Base-by-base conservation (phyloP, 2,888 invertebrate genomes). In the Oxyscelio sp. region DNA sequence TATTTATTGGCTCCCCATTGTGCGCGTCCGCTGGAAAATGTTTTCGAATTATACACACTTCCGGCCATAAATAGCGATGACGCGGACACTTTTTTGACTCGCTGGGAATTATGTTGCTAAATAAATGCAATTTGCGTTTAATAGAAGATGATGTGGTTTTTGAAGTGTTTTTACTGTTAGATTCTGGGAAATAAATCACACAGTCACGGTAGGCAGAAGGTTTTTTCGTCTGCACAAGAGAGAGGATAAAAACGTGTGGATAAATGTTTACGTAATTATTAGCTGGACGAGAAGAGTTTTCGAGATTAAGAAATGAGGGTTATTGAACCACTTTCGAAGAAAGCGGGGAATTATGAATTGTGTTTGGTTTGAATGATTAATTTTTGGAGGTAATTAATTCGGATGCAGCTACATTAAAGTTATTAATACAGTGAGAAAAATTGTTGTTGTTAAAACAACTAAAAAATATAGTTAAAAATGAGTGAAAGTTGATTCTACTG, bases 101-200 rank as follows among this genome's bases (percentile, higher is more conserved):
- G 40, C 40, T 22, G 22, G 3, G 17, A 15, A 40, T 66, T 66
- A 17, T 54, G 66, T 54, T 24, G 66, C 52, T 38, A 54, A 54
- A 68, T 68, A 68, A 40, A 68, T 68, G 68, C 68, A 68, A 68
- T 68, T 68, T 68, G 43, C 40, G 68, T 54, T 68, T 54, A 34
- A 40, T 54, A 19, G 40, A 54, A 54, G 54, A 68, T 54, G 68
- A 54, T 54, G 68, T 54, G 68, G 68, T 68, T 68, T 68, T 27
- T 27, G 8, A 34, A 68, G 68, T 54, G 43, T 54, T 68, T 68
- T 68, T 68, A 68, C 54, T 9, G 68, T 43, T 66, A 66, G 22
- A 22, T 52, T 54, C 43, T 48, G 2, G 34, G 58, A 58, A 70
- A 58, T 48, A 19, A 68, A 43, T 43, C 8, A 43, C 43, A 11